These are phyloP conservation scores for Hydrophis major DNA, from an alignment of 2,797 vertebrate species.

Conservation along the genomic window DNA sequence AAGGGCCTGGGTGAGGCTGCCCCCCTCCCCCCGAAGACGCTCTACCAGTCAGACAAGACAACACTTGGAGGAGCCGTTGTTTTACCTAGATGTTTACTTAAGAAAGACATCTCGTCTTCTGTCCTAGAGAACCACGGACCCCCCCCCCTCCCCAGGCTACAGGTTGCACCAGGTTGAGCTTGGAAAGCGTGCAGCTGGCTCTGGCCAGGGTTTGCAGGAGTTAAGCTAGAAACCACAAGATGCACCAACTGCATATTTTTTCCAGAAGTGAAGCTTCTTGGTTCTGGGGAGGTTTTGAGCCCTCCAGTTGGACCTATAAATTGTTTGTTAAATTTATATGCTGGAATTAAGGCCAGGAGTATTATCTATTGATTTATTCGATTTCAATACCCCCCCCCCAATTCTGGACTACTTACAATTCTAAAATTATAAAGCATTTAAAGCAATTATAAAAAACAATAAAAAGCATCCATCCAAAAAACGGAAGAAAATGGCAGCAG, in stretches of 20 bases:
- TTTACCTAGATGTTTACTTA: neutral
- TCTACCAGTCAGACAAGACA: neutral
- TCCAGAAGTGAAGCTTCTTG: neutral
- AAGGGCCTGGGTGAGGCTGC: neutral
- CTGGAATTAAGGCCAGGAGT: neutral
- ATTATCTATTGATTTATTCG: neutral
- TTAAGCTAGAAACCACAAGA: neutral
- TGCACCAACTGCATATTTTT: neutral
- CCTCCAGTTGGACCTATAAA: neutral
- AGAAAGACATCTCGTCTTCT: neutral
- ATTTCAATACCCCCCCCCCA: neutral
- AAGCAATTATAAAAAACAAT: neutral
- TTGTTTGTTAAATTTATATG: neutral
- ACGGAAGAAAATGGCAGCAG: no score
- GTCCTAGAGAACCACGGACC: neutral
- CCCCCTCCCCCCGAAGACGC: fast-evolving
- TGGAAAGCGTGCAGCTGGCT: neutral
- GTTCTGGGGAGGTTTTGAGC: neutral
- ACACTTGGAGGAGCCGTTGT: neutral
- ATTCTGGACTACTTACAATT: neutral
- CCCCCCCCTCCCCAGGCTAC: neutral
- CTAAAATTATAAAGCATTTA: neutral
- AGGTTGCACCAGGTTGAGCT: neutral
- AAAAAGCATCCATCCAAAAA: no score
- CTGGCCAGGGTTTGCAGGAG: neutral